Conservation (phyloP, 1,140 invertebrate genomes). For the Forficula auricularia region DNA sequence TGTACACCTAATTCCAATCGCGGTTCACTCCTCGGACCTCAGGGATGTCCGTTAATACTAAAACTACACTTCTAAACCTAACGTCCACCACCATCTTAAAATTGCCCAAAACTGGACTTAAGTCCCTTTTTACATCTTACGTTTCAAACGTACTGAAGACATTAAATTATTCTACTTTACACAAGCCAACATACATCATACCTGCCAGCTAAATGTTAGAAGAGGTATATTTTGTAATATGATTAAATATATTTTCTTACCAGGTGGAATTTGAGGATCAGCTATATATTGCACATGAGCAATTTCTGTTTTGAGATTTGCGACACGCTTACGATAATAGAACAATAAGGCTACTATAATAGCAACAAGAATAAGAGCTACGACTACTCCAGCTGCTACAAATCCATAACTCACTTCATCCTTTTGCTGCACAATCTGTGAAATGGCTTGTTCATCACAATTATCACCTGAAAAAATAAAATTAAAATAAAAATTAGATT, state of each 20-base stretch:
- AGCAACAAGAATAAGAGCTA: slow-evolving; percentile 44
- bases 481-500: slow-evolving; percentile 5
- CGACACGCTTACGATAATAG: slow-evolving; percentile 59
- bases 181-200: too few relatives aligned
- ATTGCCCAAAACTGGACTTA: too few relatives aligned
- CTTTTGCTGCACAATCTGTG: slow-evolving; percentile 23
- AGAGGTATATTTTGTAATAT: too few relatives aligned
- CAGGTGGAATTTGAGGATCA: slow-evolving; percentile 47
- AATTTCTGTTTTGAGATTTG: slow-evolving; percentile 66
- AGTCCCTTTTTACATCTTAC: too few relatives aligned
- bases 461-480: slow-evolving; percentile 25
- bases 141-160: too few relatives aligned
- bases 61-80: too few relatives aligned
- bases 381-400: slow-evolving; percentile 43
- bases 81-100: too few relatives aligned
- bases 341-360: slow-evolving; percentile 43
- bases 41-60: too few relatives aligned
- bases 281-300: slow-evolving; percentile 76
- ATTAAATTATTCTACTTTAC: too few relatives aligned
- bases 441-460: slow-evolving; percentile 29
- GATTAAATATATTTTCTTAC: slow-evolving; percentile 26
- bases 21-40: too few relatives aligned
- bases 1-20: too few relatives aligned
- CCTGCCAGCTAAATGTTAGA: too few relatives aligned
- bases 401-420: slow-evolving; percentile 28